Base-by-base conservation (phyloP, 2,113 vertebrate species). In the Cryptomyrus ogoouensis region DNA sequence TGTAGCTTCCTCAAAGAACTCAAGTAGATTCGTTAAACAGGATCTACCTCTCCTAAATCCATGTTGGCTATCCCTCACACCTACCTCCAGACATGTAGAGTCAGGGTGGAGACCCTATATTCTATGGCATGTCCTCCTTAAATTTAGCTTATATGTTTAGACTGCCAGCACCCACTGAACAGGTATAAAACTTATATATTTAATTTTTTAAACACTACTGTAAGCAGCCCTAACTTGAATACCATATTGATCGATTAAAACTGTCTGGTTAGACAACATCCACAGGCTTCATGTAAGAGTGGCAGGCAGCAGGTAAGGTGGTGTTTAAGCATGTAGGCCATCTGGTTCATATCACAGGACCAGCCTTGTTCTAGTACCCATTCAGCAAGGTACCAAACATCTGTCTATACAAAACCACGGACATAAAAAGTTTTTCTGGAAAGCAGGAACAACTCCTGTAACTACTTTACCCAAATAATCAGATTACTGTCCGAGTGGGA, bases 381-480 rank as follows among this genome's bases (percentile, higher is more conserved):
- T 42, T 58, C 35, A 52, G 17, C 31, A 89, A 74, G 19, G 53
- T 56, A 56, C 19, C 53, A 56, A 58, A 58, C 53, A 58, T 39
- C 35, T 12, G 1, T 50, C 5, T n/a, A 4, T 84, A 52, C 10
- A 58, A 47, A 77, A n/a, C n/a, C 39, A 53, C 47, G 47, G 1
- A 83, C 35, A 17, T 46, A 74, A 89, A 70, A 53, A 19, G 53
- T 86, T 44, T 74, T 21, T 77, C 84, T 87, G 62, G 27, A 87
- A 87, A 87, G 85, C 52, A 3, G n/a, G 31, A n/a, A 53, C 62
- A 56, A 88, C 50, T 9, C 50, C 70, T 77, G 44, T 88, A 90
- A 89, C 27, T 52, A 66, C 8, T 47, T 90, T 89, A 90, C 9
- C 50, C 24, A 21, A 46, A 90, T 91, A 88, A 90, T 91, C 15